A percentile compares a stretch with the other conserved stretches of the same genome.
These are phyloP conservation scores for Brachionus manjavacas DNA, from an alignment of 1,140 invertebrate genomes.

Conservation along the genomic window DNA sequence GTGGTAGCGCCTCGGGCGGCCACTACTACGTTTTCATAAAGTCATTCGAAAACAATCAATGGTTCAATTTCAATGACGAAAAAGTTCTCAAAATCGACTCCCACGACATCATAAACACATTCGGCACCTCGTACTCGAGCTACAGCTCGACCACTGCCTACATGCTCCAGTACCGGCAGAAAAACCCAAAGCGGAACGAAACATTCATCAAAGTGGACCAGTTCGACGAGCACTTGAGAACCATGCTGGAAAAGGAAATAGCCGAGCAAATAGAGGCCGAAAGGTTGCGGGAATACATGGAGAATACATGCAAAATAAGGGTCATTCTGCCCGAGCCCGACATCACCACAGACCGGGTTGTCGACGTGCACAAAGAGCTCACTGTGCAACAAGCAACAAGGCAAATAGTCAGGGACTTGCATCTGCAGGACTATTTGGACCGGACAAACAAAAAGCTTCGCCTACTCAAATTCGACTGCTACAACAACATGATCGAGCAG, in stretches of 20 bases:
- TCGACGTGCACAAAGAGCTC: constrained; percentile 62
- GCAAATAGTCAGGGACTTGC: constrained; percentile 59
- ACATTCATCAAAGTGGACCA: constrained; percentile 65
- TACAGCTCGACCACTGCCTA: constrained; percentile 82
- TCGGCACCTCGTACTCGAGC: constrained; percentile 41
- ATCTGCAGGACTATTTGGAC: neutral
- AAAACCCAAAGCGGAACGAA: constrained; percentile 68
- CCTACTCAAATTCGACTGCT: constrained; percentile 68
- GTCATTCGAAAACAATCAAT: constrained; percentile 61
- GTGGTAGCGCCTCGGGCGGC: constrained; percentile 80
- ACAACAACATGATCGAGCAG: constrained; percentile 66
- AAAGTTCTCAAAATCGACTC: constrained; percentile 55
- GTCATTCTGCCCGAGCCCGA: constrained; percentile 13
- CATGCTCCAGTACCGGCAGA: constrained; percentile 84
- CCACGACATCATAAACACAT: constrained; percentile 38
- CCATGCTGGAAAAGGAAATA: constrained; percentile 64
- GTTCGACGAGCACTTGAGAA: constrained; percentile 71
- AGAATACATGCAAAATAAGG: constrained; percentile 63
- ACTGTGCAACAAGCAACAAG: constrained; percentile 63
- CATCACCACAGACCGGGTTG: constrained; percentile 57
- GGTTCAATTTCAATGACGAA: constrained; percentile 64
- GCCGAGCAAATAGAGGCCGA: constrained; percentile 67
- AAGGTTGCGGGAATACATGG: constrained; percentile 61
- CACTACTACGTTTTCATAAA: constrained; percentile 92
- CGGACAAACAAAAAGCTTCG: constrained; percentile 52